Base-by-base conservation (phyloP, 2,797 vertebrate genomes). In the Mus spretus region DNA sequence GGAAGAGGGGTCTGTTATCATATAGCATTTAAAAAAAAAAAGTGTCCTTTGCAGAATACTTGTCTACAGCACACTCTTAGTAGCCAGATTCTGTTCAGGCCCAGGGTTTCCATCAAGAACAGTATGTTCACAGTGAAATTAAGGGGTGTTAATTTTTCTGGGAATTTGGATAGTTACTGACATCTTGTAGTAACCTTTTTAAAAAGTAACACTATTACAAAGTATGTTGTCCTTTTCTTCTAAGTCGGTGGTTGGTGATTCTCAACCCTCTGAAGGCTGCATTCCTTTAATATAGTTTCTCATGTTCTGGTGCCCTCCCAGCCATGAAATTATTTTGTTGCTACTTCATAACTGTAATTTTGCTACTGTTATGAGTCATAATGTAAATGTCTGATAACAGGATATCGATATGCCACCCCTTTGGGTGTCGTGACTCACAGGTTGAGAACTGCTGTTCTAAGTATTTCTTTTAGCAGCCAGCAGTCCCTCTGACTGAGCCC, bases 161-260 rank as follows among this genome's bases (percentile, higher is more conserved):
- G 96, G 97, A 96, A 96, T 97, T 95, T 89, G 92, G 84, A 81
- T 96, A 95, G 81, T 97, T 96, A 90, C 92, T 97, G 97, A 95
- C 89, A 97, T 94, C 63, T 97, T 47, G 93, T 95, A 94, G 87
- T 93, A 93, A 93, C 50, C 57, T 94, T 97, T 97, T 97, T 87
- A 72, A 34, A 97, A 97, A 78, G 75, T 86, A 96, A 94, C 97
- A 97, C 95, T 96, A 92, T 85, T 96, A 93, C 97, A 97, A 96
- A 92, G 72, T 5, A 4, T 91, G 74, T 44, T 77, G 13, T 7
- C 65, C 59, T 26, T n/a, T 7, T 15, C 85, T 89, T 89, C 53
- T 87, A n/a, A 53, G 44, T 67, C 61, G 47, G 40, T 50, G 44
- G 44, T 44, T 44, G 44, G 44, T 44, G 63, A 63, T 50, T 67